Conservation (phyloP, 2,888 invertebrate genomes). For the Gisinianus flammeolus region DNA sequence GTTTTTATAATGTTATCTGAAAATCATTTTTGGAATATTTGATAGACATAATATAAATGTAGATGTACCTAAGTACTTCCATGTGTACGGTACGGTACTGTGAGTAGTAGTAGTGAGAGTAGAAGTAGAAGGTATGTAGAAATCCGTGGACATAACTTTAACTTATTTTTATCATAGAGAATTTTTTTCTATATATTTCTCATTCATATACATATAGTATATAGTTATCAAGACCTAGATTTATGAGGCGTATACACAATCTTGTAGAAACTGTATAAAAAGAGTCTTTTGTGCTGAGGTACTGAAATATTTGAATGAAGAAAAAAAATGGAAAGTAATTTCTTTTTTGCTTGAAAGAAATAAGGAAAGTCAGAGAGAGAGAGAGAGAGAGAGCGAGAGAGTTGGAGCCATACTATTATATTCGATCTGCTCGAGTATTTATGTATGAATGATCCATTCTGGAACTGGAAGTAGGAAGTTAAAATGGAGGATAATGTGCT, state of each 20-base stretch:
- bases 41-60: background rate
- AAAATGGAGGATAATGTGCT: slow-evolving; percentile 16
- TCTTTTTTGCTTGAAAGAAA: background rate
- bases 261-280: background rate
- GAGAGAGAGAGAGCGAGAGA: background rate
- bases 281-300: slow-evolving; percentile 14
- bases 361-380: background rate
- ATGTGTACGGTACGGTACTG: background rate
- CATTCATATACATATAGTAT: too few relatives aligned
- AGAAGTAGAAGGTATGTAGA: too few relatives aligned
- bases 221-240: background rate
- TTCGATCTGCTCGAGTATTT: slow-evolving; percentile 14
- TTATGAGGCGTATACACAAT: background rate
- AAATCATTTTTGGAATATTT: background rate
- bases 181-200: background rate
- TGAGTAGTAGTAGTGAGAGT: too few relatives aligned
- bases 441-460: slow-evolving; percentile 3
- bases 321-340: slow-evolving; percentile 16
- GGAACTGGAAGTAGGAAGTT: slow-evolving; percentile 8
- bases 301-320: slow-evolving; percentile 16
- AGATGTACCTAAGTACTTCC: background rate
- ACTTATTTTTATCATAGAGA: background rate
- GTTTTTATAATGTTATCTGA: slow-evolving; percentile 31
- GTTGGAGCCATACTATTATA: background rate
- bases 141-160: too few relatives aligned